phyloP scores from a whole-genome alignment of 2,888 invertebrate species.

The Venusia cambrica region DNA sequence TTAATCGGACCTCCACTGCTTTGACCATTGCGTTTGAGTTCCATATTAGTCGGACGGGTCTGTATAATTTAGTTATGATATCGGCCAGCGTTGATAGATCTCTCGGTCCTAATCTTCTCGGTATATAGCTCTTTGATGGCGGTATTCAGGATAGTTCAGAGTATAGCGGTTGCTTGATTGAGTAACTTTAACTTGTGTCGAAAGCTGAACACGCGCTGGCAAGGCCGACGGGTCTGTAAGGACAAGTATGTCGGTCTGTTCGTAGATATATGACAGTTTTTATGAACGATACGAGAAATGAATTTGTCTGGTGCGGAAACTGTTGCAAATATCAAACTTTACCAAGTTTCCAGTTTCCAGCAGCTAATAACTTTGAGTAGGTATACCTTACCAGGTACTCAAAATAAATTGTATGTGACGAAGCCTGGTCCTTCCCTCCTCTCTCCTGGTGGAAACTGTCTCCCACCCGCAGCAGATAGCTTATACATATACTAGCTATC shows the following conservation, averaged over 20 bases:
- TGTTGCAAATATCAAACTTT: neutral
- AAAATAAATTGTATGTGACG: too few species aligned
- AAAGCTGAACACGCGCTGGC: slow-evolving; percentile 52
- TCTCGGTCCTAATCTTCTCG: slow-evolving; percentile 11
- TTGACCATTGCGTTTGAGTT: slow-evolving; percentile 20
- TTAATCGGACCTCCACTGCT: slow-evolving; percentile 24
- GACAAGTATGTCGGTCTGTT: slow-evolving; percentile 36
- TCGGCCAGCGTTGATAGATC: slow-evolving; percentile 27
- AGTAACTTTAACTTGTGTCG: slow-evolving; percentile 58
- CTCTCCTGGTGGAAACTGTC: too few species aligned
- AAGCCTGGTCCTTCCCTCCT: too few species aligned
- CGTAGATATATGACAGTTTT: slow-evolving; percentile 15
- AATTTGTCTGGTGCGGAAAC: slow-evolving; percentile 10
- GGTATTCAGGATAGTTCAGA: slow-evolving; percentile 21
- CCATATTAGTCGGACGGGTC: slow-evolving; percentile 33
- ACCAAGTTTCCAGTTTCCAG: neutral
- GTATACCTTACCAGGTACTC: too few species aligned
- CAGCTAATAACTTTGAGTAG: too few species aligned
- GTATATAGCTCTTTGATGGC: slow-evolving; percentile 16
- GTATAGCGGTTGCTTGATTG: slow-evolving; percentile 40
- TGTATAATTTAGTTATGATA: slow-evolving; percentile 28
- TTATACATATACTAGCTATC: too few species aligned
- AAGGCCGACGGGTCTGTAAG: slow-evolving; percentile 64
- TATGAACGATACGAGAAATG: slow-evolving; percentile 1
- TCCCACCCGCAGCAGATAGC: too few species aligned